Evolutionary conservation across 2,113 vertebrate species (phyloP), one percentile per base, ranked within the genome.

Genomic region (Herpetotheres cachinnans): DNA sequence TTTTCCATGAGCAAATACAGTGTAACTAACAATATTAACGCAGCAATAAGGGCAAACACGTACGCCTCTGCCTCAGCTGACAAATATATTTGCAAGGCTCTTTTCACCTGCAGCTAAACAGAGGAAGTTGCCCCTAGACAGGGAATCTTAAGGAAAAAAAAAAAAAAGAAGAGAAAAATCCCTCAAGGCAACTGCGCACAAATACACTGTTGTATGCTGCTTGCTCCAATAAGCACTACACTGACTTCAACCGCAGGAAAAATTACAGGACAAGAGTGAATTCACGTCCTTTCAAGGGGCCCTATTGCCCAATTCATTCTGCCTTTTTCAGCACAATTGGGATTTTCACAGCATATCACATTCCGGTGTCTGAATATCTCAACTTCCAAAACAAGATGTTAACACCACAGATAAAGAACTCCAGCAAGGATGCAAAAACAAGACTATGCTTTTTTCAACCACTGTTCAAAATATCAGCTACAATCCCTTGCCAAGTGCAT

Each of bases 91-190:
- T 76, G 65, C 76, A 95, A 89, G 83, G 71, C 61, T 89, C 73
- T 77, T 91, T 95, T 93, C 82, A 86, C 69, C 86, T 89, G 52
- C 84, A 91, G 83, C 62, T 89, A 56, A 89, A 93, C n/a, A 86
- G 38, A 76, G 16, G 65, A 95, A 90, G 70, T 46, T 91, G 70
- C 87, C 49, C 40, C 44, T 69, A 87, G 86, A 95, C 52, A 90
- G 11, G 61, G 70, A 85, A 95, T 69, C 70, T 71, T 82, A 59
- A 70, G 19, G 16, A 55, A 83, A 73, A 86, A 47, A 85, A 72
- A 73, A 85, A 67, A 73, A 86, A 56, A 36, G 14, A 76, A 12
- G 11, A 76, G n/a, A 85, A 79, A 91, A 91, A 76, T 82, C 78
- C 61, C 82, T 87, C 61, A 76, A 85, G 89, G 87, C 78, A 95